Base-by-base conservation (phyloP, 2,888 invertebrate species). In the Ethmia dodecea region DNA sequence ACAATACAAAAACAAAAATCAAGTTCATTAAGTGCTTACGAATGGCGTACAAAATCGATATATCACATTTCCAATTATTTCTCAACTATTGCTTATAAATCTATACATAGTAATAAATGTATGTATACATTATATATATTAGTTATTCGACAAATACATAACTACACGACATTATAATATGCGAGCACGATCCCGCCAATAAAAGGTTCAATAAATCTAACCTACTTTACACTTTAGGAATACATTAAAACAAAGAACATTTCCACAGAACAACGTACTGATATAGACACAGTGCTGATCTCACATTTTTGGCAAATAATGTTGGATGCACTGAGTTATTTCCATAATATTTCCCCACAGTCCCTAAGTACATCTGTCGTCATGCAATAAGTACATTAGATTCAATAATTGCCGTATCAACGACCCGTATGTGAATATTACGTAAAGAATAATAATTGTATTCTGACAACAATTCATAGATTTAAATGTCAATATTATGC, bases 201-300 rank as follows among this genome's bases (percentile, higher is more conserved):
- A 59, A 65, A 62, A 43, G 37, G 48, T 51, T 45, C 43, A 43
- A 37, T 60, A 55, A 53, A 52, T 49, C 64, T 74, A 72, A 58
- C 52, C 73, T 77, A 78, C 62, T 72, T 73, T 76, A 77, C 74
- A 76, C 60, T 70, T 22, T 72, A 76, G 76, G 75, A 77, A 79
- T 76, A 75, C 61, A 62, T 66, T 53, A 55, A 65, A 50, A 64
- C 65, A 60, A 62, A 59, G 55, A 54, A 59, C 55, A 60, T n/a
- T 22, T n/a, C 22, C n/a, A 22, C 22, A 22, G 22, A 22, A 22
- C 22, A 22, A 9, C n/a, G 22, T 22, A 22, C 8, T 22, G 8
- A 22, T 22, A n/a, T 22, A 22, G n/a, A 22, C 22, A 22, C 22
- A n/a, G 22, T 22, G 9, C 22, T n/a, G n/a, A 8, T 22, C n/a